Evolutionary conservation across 2,888 invertebrate species (phyloP).

Genomic region (Atethmia centrago): DNA sequence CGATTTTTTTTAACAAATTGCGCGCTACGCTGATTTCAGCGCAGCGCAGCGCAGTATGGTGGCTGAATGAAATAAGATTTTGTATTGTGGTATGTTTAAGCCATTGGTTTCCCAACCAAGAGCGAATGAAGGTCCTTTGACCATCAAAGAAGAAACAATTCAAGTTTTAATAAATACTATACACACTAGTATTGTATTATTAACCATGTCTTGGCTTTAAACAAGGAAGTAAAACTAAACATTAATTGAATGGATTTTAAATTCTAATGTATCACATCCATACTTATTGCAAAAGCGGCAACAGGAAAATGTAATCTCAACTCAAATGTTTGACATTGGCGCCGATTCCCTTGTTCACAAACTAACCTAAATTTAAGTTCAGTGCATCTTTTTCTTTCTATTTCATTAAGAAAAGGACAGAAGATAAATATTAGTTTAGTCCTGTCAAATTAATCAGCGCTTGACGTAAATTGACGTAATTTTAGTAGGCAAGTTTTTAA

Average conservation of each 20-base stretch:
- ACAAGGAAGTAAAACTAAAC: constrained; percentile 23
- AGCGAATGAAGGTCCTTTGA: not conserved
- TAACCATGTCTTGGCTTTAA: not conserved
- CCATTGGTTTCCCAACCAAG: not conserved
- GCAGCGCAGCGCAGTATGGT: not conserved
- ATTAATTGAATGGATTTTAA: constrained; percentile 8
- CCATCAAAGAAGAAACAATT: not conserved
- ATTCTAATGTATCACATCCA: constrained; percentile 11
- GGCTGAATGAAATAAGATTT: not conserved
- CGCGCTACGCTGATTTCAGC: not conserved
- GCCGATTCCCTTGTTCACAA: no score
- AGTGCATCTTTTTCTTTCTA: no score
- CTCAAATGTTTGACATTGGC: not conserved
- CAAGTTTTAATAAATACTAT: not conserved
- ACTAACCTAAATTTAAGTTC: no score
- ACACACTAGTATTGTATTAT: not conserved
- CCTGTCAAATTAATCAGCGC: no score
- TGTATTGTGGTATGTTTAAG: not conserved
- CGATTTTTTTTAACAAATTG: not conserved
- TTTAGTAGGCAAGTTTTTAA: no score
- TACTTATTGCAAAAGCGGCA: not conserved
- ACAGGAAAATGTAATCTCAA: constrained; percentile 31
- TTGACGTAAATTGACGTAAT: no score
- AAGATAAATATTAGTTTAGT: no score
- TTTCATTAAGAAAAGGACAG: no score